Percentiles rank a stretch among this genome's conserved stretches.
These are phyloP conservation scores for Pundamilia nyererei DNA, from an alignment of 2,113 vertebrate species.

Conservation along the genomic window DNA sequence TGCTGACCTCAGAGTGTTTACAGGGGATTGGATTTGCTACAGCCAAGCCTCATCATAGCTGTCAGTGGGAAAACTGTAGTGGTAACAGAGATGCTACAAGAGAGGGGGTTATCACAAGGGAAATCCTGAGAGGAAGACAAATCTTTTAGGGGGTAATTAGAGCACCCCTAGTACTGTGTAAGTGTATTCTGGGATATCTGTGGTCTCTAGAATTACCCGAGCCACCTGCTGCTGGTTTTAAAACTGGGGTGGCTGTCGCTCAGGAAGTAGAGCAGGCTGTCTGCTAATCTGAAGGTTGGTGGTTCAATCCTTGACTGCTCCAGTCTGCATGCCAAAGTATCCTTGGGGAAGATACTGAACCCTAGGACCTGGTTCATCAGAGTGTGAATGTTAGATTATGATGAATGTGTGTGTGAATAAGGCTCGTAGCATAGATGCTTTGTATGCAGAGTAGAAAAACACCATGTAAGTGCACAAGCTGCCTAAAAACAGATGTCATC, in stretches of 20 bases:
- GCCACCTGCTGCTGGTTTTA: neutral
- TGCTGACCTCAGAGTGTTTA: conserved; percentile 1
- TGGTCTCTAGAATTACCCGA: neutral
- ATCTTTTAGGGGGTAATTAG: conserved; percentile 14
- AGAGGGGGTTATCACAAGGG: neutral
- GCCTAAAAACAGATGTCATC: neutral
- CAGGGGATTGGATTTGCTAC: conserved; percentile 12
- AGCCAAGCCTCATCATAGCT: conserved; percentile 2
- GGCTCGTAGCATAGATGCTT: neutral
- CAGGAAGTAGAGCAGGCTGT: neutral
- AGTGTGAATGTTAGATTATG: neutral
- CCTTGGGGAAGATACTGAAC: neutral
- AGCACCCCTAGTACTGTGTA: neutral
- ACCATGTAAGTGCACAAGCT: neutral
- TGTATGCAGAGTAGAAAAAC: neutral
- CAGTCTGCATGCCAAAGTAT: neutral
- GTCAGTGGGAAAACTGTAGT: conserved; percentile 7
- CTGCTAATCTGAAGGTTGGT: neutral
- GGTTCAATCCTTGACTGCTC: neutral
- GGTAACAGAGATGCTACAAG: neutral
- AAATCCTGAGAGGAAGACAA: conserved; percentile 4
- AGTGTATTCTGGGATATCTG: neutral
- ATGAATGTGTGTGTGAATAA: neutral
- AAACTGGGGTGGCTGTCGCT: neutral
- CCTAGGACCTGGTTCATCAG: neutral